Evolutionary conservation across 2,113 vertebrate species (phyloP).

Genomic region (Platanista minor): DNA sequence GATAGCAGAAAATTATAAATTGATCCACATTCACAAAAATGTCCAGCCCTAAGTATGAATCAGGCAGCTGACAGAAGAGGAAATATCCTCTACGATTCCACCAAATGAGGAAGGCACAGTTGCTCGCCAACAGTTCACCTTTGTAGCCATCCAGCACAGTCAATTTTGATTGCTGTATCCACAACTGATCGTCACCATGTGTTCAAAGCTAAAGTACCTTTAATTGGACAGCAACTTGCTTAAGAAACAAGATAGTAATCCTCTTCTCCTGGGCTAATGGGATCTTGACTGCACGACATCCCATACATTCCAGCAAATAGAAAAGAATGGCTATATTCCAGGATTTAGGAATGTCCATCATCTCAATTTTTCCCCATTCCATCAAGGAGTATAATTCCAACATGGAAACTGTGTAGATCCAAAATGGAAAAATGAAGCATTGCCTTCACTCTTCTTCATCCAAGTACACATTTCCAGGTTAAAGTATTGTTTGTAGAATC

Average conservation of each 20-base stretch:
- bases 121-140: constrained; percentile 76
- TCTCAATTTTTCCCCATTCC: constrained; percentile 79
- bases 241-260: constrained; percentile 81
- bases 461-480: constrained; percentile 80
- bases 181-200: constrained; percentile 76
- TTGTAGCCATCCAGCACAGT: constrained; percentile 84
- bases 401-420: constrained; percentile 84
- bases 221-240: constrained; percentile 70
- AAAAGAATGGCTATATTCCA: constrained; percentile 82
- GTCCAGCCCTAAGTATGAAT: constrained; percentile 82
- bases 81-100: constrained; percentile 74
- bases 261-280: constrained; percentile 81
- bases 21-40: constrained; percentile 81
- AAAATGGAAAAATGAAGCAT: constrained; percentile 78
- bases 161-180: constrained; percentile 82
- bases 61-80: constrained; percentile 78
- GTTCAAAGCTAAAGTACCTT: constrained; percentile 80
- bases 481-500: constrained; percentile 83
- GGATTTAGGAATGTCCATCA: constrained; percentile 79
- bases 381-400: constrained; percentile 83
- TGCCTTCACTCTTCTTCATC: constrained; percentile 82
- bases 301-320: constrained; percentile 81
- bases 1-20: constrained; percentile 80
- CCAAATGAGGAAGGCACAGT: constrained; percentile 58
- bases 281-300: constrained; percentile 80